Percentiles rank a stretch among this genome's conserved stretches.
Evolutionary conservation across 1,140 invertebrate species (phyloP).

Genomic region (Cheumatopsyche charites): DNA sequence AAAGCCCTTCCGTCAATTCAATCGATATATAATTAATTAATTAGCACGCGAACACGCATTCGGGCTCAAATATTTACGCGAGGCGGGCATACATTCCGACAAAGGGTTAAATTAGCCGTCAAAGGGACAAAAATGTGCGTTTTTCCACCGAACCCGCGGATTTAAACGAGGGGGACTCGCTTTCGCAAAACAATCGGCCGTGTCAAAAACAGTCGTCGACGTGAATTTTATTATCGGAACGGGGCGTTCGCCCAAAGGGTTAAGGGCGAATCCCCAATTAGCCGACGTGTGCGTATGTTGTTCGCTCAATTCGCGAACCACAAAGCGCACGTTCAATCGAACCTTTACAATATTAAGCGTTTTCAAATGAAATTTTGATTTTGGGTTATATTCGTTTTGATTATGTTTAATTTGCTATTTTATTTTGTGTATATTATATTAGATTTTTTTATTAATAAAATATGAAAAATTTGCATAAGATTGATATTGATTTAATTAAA

Average conservation of each 20-base stretch:
- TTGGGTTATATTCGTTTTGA: no score
- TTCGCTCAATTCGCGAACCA: not conserved
- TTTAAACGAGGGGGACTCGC: no score
- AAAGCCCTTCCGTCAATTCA: no score
- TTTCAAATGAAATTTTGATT: not conserved
- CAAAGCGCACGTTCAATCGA: not conserved
- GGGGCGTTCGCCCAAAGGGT: conserved; percentile 22
- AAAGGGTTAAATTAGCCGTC: conserved; percentile 20
- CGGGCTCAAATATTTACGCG: not conserved
- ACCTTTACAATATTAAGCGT: conserved; percentile 9
- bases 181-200: conserved; percentile 19
- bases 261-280: conserved; percentile 32
- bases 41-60: no score
- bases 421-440: no score
- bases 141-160: not conserved
- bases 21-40: no score
- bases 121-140: conserved; percentile 3
- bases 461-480: no score
- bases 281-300: not conserved
- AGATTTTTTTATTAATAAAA: no score
- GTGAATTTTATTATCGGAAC: conserved; percentile 17
- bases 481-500: no score
- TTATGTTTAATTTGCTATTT: no score
- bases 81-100: not conserved
- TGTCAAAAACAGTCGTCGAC: conserved; percentile 20